Evolutionary conservation across 2,888 invertebrate genomes (phyloP).

Genomic region (Pseudococcus jackbeardsleyi): DNA sequence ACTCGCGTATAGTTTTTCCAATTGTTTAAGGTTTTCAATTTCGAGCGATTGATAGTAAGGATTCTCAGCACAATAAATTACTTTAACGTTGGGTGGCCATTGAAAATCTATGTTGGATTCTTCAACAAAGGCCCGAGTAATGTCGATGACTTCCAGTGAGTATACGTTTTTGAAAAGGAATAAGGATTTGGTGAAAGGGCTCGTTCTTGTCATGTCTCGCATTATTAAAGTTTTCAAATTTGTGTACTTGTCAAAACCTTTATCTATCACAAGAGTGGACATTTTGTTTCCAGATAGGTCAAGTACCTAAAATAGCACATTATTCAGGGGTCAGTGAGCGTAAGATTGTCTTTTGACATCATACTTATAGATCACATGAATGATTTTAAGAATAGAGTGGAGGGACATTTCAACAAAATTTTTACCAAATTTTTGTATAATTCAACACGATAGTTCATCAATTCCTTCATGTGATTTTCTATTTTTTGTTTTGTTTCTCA

Average conservation of each 20-base stretch:
- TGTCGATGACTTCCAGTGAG: neutral
- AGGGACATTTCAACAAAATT: too few relatives aligned
- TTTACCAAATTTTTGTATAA: too few relatives aligned
- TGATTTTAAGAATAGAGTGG: too few relatives aligned
- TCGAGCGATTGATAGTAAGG: neutral
- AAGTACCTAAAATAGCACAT: neutral
- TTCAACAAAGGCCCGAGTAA: neutral
- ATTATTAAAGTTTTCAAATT: neutral
- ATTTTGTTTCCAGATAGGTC: neutral
- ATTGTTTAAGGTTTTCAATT: neutral
- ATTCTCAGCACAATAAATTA: neutral
- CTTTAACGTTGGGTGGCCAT: neutral
- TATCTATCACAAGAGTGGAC: neutral
- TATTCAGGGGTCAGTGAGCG: too few relatives aligned
- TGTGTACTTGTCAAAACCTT: neutral
- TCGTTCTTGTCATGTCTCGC: neutral
- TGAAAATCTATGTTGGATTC: neutral
- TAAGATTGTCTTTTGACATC: too few relatives aligned
- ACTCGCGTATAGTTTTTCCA: slow-evolving; percentile 15
- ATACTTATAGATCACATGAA: too few relatives aligned
- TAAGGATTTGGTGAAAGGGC: neutral
- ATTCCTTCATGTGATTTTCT: too few relatives aligned
- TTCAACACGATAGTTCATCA: too few relatives aligned
- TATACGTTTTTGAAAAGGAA: neutral
- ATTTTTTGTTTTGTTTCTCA: too few relatives aligned